phyloP scores from a whole-genome alignment of 1,140 invertebrate species.

The Bursaphelenchus mucronatus region DNA sequence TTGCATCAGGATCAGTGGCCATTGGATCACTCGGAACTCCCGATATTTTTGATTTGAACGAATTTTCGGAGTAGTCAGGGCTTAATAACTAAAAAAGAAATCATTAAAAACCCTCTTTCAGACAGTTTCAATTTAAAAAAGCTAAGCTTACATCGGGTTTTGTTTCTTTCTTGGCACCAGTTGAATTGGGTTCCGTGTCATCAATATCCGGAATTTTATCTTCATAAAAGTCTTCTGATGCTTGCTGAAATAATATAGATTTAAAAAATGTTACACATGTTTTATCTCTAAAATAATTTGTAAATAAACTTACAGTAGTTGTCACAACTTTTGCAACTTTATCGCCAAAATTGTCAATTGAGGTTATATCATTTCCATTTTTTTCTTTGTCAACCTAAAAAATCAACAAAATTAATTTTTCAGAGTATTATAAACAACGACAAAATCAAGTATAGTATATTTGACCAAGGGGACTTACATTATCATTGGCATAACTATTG shows the following conservation, averaged over 20 bases:
- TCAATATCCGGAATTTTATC: constrained; percentile 28
- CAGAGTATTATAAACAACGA: no score
- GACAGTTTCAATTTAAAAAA: background rate
- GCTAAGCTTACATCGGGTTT: constrained; percentile 28
- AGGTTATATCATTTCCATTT: constrained; percentile 13
- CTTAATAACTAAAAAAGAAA: constrained; percentile 35
- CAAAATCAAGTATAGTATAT: no score
- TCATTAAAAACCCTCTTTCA: background rate
- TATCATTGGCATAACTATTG: no score
- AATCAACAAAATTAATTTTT: background rate
- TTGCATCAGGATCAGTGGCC: constrained; percentile 30
- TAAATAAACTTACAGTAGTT: constrained; percentile 7
- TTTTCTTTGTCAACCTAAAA: constrained; percentile 12
- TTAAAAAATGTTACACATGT: background rate
- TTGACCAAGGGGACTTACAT: no score
- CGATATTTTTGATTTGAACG: constrained; percentile 36
- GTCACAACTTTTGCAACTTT: constrained; percentile 3
- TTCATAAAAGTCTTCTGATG: constrained; percentile 26
- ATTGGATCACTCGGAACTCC: constrained; percentile 22
- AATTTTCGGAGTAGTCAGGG: constrained; percentile 47
- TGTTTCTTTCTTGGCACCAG: background rate
- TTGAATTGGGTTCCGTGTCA: constrained; percentile 26
- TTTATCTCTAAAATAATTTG: background rate
- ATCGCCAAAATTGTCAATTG: constrained; percentile 1
- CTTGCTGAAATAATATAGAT: background rate